These are phyloP conservation scores for Micronisus gabar DNA, from an alignment of 2,113 vertebrate genomes.

Conservation along the genomic window DNA sequence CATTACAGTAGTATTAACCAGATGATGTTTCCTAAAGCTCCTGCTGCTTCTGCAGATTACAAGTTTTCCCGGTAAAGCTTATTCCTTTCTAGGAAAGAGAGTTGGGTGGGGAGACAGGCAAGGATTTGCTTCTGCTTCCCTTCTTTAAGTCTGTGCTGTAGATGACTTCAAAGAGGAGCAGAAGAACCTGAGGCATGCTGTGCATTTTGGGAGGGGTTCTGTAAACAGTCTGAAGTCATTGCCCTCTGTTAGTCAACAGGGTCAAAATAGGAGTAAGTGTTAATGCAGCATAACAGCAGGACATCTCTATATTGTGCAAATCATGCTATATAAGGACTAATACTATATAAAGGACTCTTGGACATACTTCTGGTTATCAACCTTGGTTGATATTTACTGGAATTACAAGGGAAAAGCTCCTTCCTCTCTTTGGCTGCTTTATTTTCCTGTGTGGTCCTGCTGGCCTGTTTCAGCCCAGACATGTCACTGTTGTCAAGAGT, in stretches of 20 bases:
- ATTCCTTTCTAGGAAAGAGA: background rate
- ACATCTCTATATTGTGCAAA: background rate
- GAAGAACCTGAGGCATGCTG: background rate
- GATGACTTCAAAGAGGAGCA: background rate
- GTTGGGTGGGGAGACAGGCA: background rate
- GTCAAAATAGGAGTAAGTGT: background rate
- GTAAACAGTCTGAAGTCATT: background rate
- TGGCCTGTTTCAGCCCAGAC: background rate
- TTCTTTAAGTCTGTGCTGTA: background rate
- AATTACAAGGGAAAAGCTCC: background rate
- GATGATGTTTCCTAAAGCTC: background rate
- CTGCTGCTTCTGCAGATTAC: background rate
- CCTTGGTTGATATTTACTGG: background rate
- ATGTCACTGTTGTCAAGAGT: background rate
- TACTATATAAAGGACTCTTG: background rate
- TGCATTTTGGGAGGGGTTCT: background rate
- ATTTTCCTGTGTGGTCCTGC: background rate
- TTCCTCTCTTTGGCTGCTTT: background rate
- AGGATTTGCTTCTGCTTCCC: background rate
- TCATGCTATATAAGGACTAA: background rate
- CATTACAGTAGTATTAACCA: background rate
- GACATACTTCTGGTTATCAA: background rate
- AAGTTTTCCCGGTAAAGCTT: background rate
- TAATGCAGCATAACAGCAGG: rapidly evolving
- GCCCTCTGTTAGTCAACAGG: background rate